These are phyloP conservation scores for Hoplodrina ambigua DNA, from an alignment of 2,888 invertebrate genomes.

Conservation along the genomic window DNA sequence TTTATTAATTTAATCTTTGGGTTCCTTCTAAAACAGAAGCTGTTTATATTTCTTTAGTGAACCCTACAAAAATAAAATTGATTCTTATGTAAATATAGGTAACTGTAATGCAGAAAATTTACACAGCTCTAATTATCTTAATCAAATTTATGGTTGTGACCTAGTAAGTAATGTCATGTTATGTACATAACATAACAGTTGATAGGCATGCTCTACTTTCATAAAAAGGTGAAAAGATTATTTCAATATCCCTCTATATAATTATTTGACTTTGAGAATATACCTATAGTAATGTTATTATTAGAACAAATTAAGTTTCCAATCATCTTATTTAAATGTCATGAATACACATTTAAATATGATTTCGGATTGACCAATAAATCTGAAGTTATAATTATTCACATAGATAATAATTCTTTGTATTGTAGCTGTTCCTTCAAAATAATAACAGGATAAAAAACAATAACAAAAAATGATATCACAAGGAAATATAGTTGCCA, in stretches of 20 bases:
- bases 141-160: constrained; percentile 44
- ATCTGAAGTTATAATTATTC: no score
- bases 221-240: not conserved
- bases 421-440: not conserved
- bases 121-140: constrained; percentile 26
- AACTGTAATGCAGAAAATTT: constrained; percentile 37
- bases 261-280: no score
- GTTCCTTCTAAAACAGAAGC: constrained; percentile 6
- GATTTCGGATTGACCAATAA: no score
- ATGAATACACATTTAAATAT: not conserved
- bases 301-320: not conserved
- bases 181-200: constrained; percentile 47
- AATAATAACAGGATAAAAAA: not conserved
- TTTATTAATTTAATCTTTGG: constrained; percentile 9
- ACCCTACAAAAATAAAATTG: constrained; percentile 17
- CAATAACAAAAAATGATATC: not conserved
- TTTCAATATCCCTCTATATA: not conserved
- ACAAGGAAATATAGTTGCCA: not conserved
- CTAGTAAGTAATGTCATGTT: constrained; percentile 32
- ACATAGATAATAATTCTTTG: no score
- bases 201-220: constrained; percentile 40
- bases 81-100: constrained; percentile 15
- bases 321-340: not conserved
- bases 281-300: not conserved
- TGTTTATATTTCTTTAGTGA: constrained; percentile 8